These are phyloP conservation scores for Melanotaenia maccullochi DNA, from an alignment of 2,797 vertebrate species.

Conservation along the genomic window DNA sequence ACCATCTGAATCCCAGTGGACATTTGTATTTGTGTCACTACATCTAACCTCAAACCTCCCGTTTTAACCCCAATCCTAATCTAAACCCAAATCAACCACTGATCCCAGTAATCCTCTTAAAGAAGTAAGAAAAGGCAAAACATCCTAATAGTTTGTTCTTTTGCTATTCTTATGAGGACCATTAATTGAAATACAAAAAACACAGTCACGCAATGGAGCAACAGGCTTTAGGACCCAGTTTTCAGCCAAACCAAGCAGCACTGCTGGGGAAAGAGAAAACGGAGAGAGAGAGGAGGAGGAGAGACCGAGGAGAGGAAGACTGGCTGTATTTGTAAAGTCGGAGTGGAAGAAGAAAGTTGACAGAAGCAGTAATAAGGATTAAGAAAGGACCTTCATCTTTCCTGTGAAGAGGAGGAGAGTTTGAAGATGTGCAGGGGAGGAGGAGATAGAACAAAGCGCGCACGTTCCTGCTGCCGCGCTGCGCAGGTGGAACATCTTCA, in stretches of 20 bases:
- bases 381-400: conserved; percentile 24
- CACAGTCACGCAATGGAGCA: accelerated
- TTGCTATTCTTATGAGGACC: conserved; percentile 23
- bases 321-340: conserved; percentile 43
- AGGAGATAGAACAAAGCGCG: conserved; percentile 11
- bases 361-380: conserved; percentile 35
- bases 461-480: conserved; percentile 17
- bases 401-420: conserved; percentile 12
- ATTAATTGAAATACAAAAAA: conserved; percentile 33
- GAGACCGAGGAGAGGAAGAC: conserved; percentile 23
- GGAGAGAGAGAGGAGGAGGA: conserved; percentile 19
- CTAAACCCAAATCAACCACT: conserved; percentile 49
- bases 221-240: conserved; percentile 74
- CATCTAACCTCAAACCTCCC: conserved; percentile 42
- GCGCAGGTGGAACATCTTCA: conserved; percentile 44
- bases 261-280: conserved; percentile 41
- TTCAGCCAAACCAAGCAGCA: conserved; percentile 17
- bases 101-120: conserved; percentile 69
- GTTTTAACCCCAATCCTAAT: conserved; percentile 62
- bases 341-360: conserved; percentile 65
- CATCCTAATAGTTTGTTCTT: conserved; percentile 24
- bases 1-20: conserved; percentile 13
- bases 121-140: conserved; percentile 70
- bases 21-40: conserved; percentile 28
- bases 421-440: conserved; percentile 7